Conservation (phyloP, 2,888 invertebrate genomes). For the Maniola hyperantus region DNA sequence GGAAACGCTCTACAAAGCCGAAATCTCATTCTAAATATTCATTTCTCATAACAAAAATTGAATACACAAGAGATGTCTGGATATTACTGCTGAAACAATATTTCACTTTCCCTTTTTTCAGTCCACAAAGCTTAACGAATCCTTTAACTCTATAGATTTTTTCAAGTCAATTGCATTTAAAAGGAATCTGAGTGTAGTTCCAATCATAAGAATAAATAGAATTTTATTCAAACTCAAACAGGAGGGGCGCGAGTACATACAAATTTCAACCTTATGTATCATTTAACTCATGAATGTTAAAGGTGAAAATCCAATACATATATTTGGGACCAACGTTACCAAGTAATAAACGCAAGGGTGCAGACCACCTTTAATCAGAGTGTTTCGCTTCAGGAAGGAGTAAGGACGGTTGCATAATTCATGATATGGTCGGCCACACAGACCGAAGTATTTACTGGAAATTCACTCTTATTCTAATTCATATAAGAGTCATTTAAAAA, state of each 20-base stretch:
- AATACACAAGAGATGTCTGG: not conserved
- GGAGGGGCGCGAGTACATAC: conserved; percentile 1
- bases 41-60: not conserved
- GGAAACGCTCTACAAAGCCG: too few species aligned
- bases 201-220: conserved; percentile 33
- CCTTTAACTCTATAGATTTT: conserved; percentile 14
- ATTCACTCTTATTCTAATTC: conserved; percentile 23
- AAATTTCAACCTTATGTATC: conserved; percentile 11
- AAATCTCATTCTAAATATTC: too few species aligned
- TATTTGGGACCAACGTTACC: conserved; percentile 27
- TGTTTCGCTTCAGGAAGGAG: conserved; percentile 43
- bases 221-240: conserved; percentile 29
- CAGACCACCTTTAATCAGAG: conserved; percentile 49
- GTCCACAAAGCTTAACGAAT: conserved; percentile 18
- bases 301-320: conserved; percentile 33
- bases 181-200: conserved; percentile 23
- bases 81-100: not conserved
- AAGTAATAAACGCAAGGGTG: conserved; percentile 40
- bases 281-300: conserved; percentile 18
- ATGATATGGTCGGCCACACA: conserved; percentile 46
- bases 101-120: not conserved
- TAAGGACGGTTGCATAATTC: conserved; percentile 53
- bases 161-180: conserved; percentile 24
- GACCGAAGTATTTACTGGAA: conserved; percentile 22
- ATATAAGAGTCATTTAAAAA: conserved; percentile 19